Conservation (phyloP, 2,797 vertebrate species). For the Poeciliopsis gracilis region DNA sequence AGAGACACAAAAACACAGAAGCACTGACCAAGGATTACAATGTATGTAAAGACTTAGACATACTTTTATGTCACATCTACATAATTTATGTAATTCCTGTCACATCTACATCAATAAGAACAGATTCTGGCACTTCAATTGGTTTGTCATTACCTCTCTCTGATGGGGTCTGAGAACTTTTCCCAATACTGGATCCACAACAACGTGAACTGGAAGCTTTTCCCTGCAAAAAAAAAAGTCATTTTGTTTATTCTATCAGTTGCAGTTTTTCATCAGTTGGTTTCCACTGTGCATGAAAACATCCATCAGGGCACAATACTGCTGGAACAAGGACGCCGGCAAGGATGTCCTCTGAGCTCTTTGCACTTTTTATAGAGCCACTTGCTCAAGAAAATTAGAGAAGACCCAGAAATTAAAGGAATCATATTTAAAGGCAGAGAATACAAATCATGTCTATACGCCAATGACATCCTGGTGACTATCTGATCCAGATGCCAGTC, state of each 20-base stretch:
- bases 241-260: background rate
- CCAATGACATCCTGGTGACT: too few species aligned
- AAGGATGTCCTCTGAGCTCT: background rate
- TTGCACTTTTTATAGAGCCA: too few species aligned
- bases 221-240: constrained; percentile 78
- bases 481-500: too few species aligned
- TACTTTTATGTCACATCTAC: too few species aligned
- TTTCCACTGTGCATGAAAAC: background rate
- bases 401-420: too few species aligned
- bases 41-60: background rate
- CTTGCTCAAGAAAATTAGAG: too few species aligned
- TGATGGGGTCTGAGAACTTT: constrained; percentile 95
- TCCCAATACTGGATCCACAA: constrained; percentile 94
- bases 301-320: background rate
- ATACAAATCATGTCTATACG: too few species aligned
- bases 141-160: constrained; percentile 85
- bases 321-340: background rate
- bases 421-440: too few species aligned
- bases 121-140: too few species aligned
- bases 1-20: background rate
- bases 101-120: too few species aligned
- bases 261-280: background rate
- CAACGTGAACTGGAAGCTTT: constrained; percentile 93
- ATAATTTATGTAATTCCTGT: too few species aligned
- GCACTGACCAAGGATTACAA: background rate